Percentiles rank a stretch among this genome's conserved stretches.
Evolutionary conservation across 2,888 invertebrate species (phyloP).

Genomic region (Pterostichus niger): DNA sequence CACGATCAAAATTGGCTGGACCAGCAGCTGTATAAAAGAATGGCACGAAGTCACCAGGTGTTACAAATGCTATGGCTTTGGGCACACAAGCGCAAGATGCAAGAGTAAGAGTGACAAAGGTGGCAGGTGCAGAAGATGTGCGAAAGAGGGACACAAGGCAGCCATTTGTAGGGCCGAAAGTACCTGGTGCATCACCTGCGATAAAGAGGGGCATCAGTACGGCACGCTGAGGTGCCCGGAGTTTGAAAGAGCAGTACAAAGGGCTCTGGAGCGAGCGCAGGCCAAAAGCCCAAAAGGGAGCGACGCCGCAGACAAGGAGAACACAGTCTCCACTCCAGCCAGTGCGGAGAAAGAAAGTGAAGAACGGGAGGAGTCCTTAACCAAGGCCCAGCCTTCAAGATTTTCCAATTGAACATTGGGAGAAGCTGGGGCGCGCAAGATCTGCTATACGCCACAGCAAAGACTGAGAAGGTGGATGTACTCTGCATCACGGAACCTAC

Average conservation of each 20-base stretch:
- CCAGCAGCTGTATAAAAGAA: too few relatives aligned
- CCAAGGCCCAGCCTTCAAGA: neutral
- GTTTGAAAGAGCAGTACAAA: neutral
- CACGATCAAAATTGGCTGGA: too few relatives aligned
- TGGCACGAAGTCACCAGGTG: too few relatives aligned
- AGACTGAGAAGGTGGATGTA: neutral
- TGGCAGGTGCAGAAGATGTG: neutral
- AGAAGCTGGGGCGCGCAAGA: constrained; percentile 16
- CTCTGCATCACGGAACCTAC: constrained; percentile 1
- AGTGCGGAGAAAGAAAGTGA: too few relatives aligned
- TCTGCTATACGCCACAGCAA: constrained; percentile 8
- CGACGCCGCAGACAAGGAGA: too few relatives aligned
- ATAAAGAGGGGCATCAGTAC: neutral
- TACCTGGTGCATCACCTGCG: neutral
- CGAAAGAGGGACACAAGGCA: neutral
- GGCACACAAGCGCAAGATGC: too few relatives aligned
- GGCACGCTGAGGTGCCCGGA: neutral
- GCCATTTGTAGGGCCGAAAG: neutral
- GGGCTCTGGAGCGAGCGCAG: neutral
- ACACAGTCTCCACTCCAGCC: too few relatives aligned
- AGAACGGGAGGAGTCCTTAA: too few relatives aligned
- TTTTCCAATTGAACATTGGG: constrained; percentile 20
- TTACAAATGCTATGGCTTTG: too few relatives aligned
- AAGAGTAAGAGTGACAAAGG: neutral
- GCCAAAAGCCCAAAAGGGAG: too few relatives aligned